Conservation (phyloP, 2,113 vertebrate species). For the Xyrauchen texanus region DNA sequence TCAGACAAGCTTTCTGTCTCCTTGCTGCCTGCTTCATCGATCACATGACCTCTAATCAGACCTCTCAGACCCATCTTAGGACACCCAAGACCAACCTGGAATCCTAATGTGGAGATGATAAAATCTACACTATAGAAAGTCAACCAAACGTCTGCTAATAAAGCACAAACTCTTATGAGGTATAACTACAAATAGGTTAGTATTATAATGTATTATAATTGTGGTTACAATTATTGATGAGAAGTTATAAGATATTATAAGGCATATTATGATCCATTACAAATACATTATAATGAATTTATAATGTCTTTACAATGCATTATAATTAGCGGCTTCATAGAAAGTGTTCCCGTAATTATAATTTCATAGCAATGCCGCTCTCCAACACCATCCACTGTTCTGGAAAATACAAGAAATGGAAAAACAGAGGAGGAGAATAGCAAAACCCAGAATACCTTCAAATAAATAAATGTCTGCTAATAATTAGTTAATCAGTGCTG, state of each 20-base stretch:
- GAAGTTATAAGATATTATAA: too few relatives aligned
- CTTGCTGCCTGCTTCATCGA: constrained; percentile 37
- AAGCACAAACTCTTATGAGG: not conserved
- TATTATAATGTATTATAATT: too few relatives aligned
- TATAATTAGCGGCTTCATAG: too few relatives aligned
- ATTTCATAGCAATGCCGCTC: not conserved
- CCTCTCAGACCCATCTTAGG: constrained; percentile 32
- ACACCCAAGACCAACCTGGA: constrained; percentile 5
- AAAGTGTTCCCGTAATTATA: not conserved
- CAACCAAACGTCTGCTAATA: not conserved
- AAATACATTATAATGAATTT: too few relatives aligned
- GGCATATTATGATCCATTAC: too few relatives aligned
- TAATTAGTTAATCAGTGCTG: not conserved
- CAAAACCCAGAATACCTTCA: not conserved
- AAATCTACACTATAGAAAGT: not conserved
- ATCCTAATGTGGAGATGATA: constrained; percentile 3
- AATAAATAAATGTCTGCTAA: not conserved
- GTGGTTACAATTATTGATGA: too few relatives aligned
- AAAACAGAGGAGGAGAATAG: not conserved
- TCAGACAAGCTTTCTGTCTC: constrained; percentile 13
- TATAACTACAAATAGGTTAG: not conserved
- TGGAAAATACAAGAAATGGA: not conserved
- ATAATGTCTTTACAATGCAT: too few relatives aligned
- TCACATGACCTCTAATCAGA: constrained; percentile 17
- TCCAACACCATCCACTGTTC: not conserved